phyloP scores from a whole-genome alignment of 1,140 invertebrate species.

The Magallana gigas region DNA sequence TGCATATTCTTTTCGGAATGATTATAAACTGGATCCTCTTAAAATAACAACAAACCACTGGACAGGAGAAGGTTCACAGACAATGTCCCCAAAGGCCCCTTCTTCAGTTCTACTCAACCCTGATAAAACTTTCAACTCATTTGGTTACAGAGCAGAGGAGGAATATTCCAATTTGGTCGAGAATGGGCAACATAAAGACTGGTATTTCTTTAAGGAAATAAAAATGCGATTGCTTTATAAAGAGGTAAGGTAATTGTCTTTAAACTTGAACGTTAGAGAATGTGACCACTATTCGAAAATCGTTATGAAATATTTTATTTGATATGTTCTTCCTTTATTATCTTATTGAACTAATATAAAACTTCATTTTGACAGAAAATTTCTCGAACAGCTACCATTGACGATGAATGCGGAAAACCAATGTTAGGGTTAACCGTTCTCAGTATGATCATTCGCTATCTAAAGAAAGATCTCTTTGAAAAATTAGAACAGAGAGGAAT shows the following conservation, averaged over 20 bases:
- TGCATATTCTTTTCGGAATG: slow-evolving; percentile 57
- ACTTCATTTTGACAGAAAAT: neutral
- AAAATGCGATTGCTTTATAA: slow-evolving; percentile 27
- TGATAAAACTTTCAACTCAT: slow-evolving; percentile 54
- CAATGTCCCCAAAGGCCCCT: slow-evolving; percentile 64
- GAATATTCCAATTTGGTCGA: neutral
- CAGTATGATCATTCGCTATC: neutral
- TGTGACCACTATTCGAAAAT: too few relatives aligned
- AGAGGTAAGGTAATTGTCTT: neutral
- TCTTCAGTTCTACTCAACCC: slow-evolving; percentile 52
- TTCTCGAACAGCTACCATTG: neutral
- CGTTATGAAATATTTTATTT: too few relatives aligned
- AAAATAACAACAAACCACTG: slow-evolving; percentile 55
- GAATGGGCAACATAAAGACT: neutral
- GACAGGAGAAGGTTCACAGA: slow-evolving; percentile 67
- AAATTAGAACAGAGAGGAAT: neutral
- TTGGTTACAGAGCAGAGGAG: slow-evolving; percentile 57
- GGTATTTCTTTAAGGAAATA: slow-evolving; percentile 11
- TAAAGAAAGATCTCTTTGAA: slow-evolving; percentile 1
- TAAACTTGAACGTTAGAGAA: too few relatives aligned
- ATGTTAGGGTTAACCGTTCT: neutral
- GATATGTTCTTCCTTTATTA: too few relatives aligned
- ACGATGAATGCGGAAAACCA: neutral
- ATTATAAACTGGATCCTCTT: slow-evolving; percentile 51
- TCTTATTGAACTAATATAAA: too few relatives aligned